A percentile compares a stretch with the other conserved stretches of the same genome.
Evolutionary conservation across 2,113 vertebrate species (phyloP).

Genomic region (Fregata magnificens): DNA sequence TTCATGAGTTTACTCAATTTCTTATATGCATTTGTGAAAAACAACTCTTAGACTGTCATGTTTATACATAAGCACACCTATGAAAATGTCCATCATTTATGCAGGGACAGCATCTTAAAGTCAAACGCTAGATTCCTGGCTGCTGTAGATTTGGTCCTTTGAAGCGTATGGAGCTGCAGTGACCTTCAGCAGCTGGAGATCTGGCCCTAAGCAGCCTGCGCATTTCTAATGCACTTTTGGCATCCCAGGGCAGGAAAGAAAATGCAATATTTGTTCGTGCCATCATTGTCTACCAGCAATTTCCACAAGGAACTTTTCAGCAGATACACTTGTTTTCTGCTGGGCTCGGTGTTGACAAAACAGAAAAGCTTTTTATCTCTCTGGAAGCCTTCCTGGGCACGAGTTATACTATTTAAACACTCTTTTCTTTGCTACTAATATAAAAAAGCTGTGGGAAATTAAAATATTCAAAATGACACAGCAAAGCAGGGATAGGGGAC

Average conservation of each 20-base stretch:
- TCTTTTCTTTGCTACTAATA: neutral
- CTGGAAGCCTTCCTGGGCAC: neutral
- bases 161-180: neutral
- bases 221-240: neutral
- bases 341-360: neutral
- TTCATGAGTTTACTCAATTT: neutral
- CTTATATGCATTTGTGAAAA: neutral
- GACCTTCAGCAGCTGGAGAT: neutral
- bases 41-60: neutral
- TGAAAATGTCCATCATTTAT: neutral
- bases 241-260: neutral
- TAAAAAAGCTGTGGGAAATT: neutral
- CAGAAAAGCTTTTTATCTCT: neutral
- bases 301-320: constrained; percentile 20
- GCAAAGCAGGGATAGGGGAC: neutral
- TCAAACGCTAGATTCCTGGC: neutral
- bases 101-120: neutral
- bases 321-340: neutral
- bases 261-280: neutral
- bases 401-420: neutral
- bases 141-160: neutral
- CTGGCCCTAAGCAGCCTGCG: neutral
- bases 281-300: neutral
- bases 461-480: neutral
- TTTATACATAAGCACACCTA: neutral